phyloP scores from a whole-genome alignment of 2,113 vertebrate species.

The Elgaria multicarinata region DNA sequence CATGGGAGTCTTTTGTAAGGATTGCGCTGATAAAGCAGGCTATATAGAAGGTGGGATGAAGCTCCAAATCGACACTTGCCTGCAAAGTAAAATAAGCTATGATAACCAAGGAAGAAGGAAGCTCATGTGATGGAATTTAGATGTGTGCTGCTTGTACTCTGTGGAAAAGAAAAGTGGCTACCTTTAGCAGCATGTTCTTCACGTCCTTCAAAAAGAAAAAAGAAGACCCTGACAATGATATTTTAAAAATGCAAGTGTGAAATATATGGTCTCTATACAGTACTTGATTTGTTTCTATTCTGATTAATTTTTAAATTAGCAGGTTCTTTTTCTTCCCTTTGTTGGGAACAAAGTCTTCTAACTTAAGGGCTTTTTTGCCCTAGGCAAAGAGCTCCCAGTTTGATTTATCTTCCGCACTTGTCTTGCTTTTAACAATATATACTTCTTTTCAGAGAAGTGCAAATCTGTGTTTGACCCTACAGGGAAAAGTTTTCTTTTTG shows the following conservation, averaged over 20 bases:
- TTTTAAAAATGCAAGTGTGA: conserved; percentile 49
- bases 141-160: background rate
- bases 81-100: conserved; percentile 1
- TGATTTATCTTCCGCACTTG: conserved; percentile 74
- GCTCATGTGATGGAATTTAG: background rate
- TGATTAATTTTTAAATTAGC: conserved; percentile 66
- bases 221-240: conserved; percentile 42
- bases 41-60: no score
- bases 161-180: conserved; percentile 24
- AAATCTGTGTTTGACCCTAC: conserved; percentile 70
- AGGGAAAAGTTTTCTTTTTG: conserved; percentile 73
- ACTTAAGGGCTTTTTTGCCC: conserved; percentile 54
- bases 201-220: conserved; percentile 47
- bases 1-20: no score
- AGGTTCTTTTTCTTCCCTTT: conserved; percentile 36
- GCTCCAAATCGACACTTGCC: background rate
- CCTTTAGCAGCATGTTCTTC: background rate
- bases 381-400: conserved; percentile 52
- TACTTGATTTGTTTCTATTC: conserved; percentile 49
- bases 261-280: conserved; percentile 29
- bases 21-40: no score
- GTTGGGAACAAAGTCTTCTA: conserved; percentile 53
- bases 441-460: conserved; percentile 67
- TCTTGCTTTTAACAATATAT: conserved; percentile 73
- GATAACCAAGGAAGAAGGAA: conserved; percentile 20